Conservation (phyloP, 2,888 invertebrate genomes). For the Agrotis puta region DNA sequence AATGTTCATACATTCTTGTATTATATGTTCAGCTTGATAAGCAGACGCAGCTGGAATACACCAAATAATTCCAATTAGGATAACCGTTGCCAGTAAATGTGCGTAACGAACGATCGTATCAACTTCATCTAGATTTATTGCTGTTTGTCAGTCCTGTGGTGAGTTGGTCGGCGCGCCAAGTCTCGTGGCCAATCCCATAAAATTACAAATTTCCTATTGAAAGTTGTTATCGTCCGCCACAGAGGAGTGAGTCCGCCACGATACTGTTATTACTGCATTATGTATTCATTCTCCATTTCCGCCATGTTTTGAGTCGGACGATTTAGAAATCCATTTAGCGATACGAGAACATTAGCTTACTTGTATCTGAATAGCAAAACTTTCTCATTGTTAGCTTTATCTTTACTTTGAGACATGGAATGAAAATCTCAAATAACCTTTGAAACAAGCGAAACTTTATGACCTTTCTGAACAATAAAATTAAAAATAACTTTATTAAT, state of each 20-base stretch:
- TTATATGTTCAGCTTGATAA: background rate
- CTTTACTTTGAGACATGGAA: background rate
- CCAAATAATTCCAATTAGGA: too few relatives aligned
- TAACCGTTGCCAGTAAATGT: too few relatives aligned
- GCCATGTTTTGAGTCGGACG: background rate
- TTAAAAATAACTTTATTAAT: constrained; percentile 1
- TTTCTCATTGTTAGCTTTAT: constrained; percentile 6
- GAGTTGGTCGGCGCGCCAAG: background rate
- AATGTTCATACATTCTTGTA: too few relatives aligned
- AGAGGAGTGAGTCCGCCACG: constrained; percentile 5
- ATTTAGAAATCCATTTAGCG: constrained; percentile 1
- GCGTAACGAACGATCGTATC: too few relatives aligned
- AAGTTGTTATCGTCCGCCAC: constrained; percentile 32
- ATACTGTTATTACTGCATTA: constrained; percentile 46
- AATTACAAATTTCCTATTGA: constrained; percentile 25
- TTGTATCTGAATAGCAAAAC: background rate
- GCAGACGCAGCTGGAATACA: background rate
- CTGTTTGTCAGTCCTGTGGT: background rate
- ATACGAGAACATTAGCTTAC: background rate
- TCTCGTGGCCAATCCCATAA: constrained; percentile 10
- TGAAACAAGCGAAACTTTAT: background rate
- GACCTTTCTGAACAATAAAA: background rate
- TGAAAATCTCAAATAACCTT: background rate
- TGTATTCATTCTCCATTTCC: constrained; percentile 26
- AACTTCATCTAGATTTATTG: background rate